Evolutionary conservation across 2,113 vertebrate genomes (phyloP).

Genomic region (Panthera leo): DNA sequence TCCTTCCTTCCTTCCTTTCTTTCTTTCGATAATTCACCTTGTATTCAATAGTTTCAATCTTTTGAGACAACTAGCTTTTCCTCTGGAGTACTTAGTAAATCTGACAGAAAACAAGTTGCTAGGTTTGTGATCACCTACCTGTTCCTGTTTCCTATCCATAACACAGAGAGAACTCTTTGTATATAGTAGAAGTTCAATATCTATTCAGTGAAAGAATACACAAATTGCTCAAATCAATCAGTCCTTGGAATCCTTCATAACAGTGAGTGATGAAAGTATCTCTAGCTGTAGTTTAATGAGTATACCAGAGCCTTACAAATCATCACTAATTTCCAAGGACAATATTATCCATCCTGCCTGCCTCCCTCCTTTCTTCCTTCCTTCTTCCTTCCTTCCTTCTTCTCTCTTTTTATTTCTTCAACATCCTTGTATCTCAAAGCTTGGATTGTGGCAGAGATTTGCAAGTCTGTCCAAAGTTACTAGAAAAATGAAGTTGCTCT

Average conservation of each 20-base stretch:
- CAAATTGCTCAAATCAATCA: not conserved
- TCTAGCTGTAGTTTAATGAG: not conserved
- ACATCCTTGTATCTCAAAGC: not conserved
- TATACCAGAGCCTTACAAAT: not conserved
- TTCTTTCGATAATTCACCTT: not conserved
- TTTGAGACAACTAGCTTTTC: not conserved
- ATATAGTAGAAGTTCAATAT: not conserved
- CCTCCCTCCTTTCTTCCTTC: accelerated
- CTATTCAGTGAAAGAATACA: not conserved
- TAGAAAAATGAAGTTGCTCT: not conserved
- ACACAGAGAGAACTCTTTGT: not conserved
- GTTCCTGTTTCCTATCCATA: not conserved
- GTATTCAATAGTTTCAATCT: not conserved
- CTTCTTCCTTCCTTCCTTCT: not conserved
- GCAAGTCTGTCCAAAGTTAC: not conserved
- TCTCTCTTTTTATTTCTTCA: not conserved
- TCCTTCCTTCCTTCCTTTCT: too few relatives aligned
- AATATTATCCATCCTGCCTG: not conserved
- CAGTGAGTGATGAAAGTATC: not conserved
- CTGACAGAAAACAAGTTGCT: not conserved
- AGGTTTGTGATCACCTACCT: not conserved
- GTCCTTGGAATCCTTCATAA: not conserved
- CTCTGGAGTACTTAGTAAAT: not conserved
- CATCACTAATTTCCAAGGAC: not conserved
- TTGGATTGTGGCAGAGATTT: not conserved